Evolutionary conservation across 2,888 invertebrate genomes (phyloP), one percentile per base, ranked within the genome.

Genomic region (Scrobipalpa atriplicella): DNA sequence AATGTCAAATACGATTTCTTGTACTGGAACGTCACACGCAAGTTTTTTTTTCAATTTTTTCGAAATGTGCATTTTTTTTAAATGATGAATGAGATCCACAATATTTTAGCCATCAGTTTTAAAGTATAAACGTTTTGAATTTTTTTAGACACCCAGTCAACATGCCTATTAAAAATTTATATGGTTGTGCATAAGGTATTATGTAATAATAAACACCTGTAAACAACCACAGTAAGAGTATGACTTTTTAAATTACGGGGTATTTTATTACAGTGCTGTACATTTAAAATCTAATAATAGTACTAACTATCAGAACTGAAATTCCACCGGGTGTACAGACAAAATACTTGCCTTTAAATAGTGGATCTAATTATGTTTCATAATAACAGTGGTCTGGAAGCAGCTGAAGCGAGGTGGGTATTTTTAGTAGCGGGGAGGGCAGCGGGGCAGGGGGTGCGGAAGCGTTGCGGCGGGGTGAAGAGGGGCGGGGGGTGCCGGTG

Each of bases 311-410:
- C 3, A 6, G 47, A 16, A 16, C 16, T 47, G 8, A 47, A 43
- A 3, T 43, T 43, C 19, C 54, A 54, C 19, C 21, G 21, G 21
- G 11, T 56, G 54, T 19, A 56, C 69, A 73, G 72, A 80, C 76
- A 75, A 78, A 80, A 86, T 79, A 78, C 74, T 81, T 81, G 76
- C 82, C 85, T 87, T 78, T 75, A 90, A 90, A 92, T 92, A 90
- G 89, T 86, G 75, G 73, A 78, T 84, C 85, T 90, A 90, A 92
- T 91, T 88, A 84, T 83, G 86, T 90, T 91, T 90, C 85, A 83
- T 90, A 90, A 83, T 90, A 90, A 89, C 83, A 83, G 80, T 77
- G 75, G 77, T 76, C 81, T 84, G 87, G 86, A 90, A 89, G 87
- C 88, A 82, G 81, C 80, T 81, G 82, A 79, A 78, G 77, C 75